Conservation (phyloP, 2,797 vertebrate genomes). For the Rousettus madagascariensis region DNA sequence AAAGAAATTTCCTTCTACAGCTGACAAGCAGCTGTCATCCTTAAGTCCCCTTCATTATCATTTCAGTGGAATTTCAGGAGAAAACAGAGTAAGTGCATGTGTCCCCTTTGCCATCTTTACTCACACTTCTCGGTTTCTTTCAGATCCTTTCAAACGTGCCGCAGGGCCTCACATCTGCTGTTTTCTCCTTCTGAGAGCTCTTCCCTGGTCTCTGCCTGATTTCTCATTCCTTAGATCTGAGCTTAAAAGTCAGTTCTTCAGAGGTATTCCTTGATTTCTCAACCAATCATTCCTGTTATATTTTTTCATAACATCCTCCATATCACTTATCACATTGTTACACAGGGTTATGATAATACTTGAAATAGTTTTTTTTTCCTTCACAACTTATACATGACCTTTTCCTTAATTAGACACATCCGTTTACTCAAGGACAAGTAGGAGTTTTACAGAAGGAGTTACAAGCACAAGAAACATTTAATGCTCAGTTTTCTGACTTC, state of each 20-base stretch:
- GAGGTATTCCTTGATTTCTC: not conserved
- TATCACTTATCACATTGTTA: not conserved
- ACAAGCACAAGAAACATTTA: constrained; percentile 2
- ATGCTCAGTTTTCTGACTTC: not conserved
- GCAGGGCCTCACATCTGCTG: not conserved
- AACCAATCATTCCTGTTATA: not conserved
- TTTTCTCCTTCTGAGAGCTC: not conserved
- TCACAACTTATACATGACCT: not conserved
- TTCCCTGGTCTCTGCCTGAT: not conserved
- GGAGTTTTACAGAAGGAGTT: not conserved
- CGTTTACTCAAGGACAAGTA: not conserved
- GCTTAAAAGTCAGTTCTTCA: not conserved
- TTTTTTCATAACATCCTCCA: not conserved
- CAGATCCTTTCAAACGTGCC: not conserved
- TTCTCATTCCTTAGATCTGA: not conserved
- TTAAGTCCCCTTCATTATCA: not conserved
- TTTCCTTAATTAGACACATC: constrained; percentile 38
- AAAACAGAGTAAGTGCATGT: not conserved
- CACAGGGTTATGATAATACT: not conserved
- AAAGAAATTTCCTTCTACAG: not conserved
- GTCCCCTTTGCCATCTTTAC: not conserved
- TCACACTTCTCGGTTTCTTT: not conserved
- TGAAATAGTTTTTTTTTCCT: not conserved
- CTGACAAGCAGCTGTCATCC: not conserved
- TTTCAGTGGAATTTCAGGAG: not conserved